Conservation (phyloP, 2,888 invertebrate species). For the Lithodes maja region DNA sequence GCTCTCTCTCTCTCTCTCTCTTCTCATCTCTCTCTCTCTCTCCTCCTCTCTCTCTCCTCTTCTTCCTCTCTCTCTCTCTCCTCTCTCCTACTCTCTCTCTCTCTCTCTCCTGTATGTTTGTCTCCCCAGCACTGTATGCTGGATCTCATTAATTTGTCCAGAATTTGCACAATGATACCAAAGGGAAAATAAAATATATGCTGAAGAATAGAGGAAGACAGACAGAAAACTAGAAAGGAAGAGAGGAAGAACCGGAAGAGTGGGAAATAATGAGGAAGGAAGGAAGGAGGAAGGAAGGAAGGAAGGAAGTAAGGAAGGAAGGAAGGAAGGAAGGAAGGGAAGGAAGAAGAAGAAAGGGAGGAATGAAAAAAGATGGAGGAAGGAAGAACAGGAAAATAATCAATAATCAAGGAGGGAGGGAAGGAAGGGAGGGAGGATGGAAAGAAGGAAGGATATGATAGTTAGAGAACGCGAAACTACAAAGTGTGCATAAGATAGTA, state of each 20-base stretch:
- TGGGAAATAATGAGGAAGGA: not conserved
- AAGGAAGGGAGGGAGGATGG: not conserved
- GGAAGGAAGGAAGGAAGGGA: not conserved
- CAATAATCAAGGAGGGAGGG: not conserved
- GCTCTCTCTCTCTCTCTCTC: not conserved
- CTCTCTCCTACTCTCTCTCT: not conserved
- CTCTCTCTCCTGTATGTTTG: not conserved
- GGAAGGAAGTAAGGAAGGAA: constrained; percentile 9
- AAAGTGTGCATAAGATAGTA: no score
- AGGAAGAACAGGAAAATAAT: not conserved
- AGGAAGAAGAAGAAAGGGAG: not conserved
- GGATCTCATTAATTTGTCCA: no score
- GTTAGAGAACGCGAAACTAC: no score
- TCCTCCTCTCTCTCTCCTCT: not conserved
- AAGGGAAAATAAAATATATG: not conserved
- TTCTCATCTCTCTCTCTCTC: not conserved
- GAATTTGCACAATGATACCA: not conserved
- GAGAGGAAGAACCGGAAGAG: not conserved
- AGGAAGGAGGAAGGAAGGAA: not conserved
- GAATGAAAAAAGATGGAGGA: not conserved
- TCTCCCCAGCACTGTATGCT: no score
- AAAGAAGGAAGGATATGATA: not conserved
- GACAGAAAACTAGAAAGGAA: not conserved
- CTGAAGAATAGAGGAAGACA: not conserved
- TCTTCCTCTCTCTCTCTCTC: not conserved